These are phyloP conservation scores for Lepisosteus oculatus DNA, from an alignment of 2,113 vertebrate species.

Conservation along the genomic window DNA sequence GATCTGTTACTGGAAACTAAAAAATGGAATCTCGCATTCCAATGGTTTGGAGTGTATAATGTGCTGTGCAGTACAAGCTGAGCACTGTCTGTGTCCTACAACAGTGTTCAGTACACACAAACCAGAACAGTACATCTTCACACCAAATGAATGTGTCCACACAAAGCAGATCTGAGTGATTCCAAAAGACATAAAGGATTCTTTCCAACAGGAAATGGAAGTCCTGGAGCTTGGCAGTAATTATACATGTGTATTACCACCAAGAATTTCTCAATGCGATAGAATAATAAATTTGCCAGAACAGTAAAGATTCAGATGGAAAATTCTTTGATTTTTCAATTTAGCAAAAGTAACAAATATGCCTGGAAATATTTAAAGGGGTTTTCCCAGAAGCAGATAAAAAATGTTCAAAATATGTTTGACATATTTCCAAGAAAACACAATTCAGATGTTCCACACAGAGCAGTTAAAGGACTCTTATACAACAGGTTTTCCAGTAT, in stretches of 20 bases:
- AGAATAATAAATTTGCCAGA: constrained; percentile 42
- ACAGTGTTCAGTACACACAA: too few relatives aligned
- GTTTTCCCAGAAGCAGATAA: constrained; percentile 61
- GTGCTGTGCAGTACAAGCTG: too few relatives aligned
- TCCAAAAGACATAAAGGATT: constrained; percentile 58
- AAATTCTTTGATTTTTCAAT: constrained; percentile 31
- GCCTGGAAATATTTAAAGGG: constrained; percentile 66
- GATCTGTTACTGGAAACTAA: too few relatives aligned
- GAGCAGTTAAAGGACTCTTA: too few relatives aligned
- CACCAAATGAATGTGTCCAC: neutral
- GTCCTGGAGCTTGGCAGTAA: constrained; percentile 2
- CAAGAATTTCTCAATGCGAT: constrained; percentile 61
- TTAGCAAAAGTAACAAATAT: constrained; percentile 43
- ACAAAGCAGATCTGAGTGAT: constrained; percentile 24
- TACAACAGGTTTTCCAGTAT: too few relatives aligned
- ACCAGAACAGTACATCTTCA: neutral
- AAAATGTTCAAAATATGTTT: neutral
- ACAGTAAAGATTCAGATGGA: constrained; percentile 41
- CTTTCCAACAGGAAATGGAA: constrained; percentile 44
- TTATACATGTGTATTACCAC: constrained; percentile 49
- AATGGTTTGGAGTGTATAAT: too few relatives aligned
- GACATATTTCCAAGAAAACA: neutral
- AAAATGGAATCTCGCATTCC: too few relatives aligned
- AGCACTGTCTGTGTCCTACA: too few relatives aligned
- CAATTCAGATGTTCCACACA: too few relatives aligned